A percentile compares a stretch with the other conserved stretches of the same genome.
phyloP scores from a whole-genome alignment of 2,113 vertebrate genomes.

The Ageneiosus marmoratus region DNA sequence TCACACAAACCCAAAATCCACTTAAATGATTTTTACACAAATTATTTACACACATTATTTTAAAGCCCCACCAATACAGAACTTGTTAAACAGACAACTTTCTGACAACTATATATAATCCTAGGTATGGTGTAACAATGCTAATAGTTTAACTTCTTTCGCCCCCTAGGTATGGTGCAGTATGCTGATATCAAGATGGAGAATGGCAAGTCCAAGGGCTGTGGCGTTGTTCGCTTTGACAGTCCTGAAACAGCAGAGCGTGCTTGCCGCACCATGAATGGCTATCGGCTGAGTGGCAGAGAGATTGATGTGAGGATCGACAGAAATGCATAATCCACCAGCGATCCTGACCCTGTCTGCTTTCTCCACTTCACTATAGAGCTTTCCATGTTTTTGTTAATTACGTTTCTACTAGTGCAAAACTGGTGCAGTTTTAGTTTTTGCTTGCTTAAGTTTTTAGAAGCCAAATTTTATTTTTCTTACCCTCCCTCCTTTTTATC shows the following conservation, averaged over 20 bases:
- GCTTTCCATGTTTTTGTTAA: constrained; percentile 50
- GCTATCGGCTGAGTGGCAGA: constrained; percentile 88
- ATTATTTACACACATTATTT: too few relatives aligned
- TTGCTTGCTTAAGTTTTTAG: constrained; percentile 64
- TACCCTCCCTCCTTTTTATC: constrained; percentile 31
- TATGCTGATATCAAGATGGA: constrained; percentile 98
- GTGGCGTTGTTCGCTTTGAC: constrained; percentile 94
- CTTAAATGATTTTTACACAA: too few relatives aligned
- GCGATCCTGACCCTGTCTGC: constrained; percentile 43
- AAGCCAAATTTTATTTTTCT: constrained; percentile 66
- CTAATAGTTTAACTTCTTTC: not conserved
- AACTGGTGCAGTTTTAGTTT: constrained; percentile 60
- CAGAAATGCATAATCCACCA: constrained; percentile 83
- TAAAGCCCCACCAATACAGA: not conserved
- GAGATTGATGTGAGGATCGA: constrained; percentile 97
- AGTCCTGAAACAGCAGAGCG: constrained; percentile 90
- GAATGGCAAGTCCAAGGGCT: constrained; percentile 98
- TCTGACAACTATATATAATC: not conserved
- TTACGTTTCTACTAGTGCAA: constrained; percentile 62
- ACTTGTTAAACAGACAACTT: too few relatives aligned
- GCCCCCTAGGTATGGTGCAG: constrained; percentile 84
- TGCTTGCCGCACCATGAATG: constrained; percentile 95
- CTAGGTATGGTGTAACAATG: not conserved
- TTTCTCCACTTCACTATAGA: constrained; percentile 2
- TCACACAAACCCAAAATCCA: not conserved